phyloP scores from a whole-genome alignment of 2,888 invertebrate genomes.

The Hirtodrosophila trivittata region DNA sequence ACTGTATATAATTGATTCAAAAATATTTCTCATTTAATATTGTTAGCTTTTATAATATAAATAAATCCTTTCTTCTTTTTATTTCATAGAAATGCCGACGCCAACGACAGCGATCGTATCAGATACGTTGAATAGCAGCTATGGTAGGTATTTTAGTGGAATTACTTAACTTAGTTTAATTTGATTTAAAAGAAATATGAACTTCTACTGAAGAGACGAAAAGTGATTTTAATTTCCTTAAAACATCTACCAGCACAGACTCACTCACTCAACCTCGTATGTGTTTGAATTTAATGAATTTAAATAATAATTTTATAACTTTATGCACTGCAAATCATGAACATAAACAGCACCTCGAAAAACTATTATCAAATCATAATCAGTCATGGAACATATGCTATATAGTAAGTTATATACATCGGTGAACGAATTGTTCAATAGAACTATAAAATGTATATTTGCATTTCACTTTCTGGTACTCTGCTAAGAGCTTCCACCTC shows the following conservation, averaged over 20 bases:
- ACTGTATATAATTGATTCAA: no score
- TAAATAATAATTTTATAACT: conserved; percentile 47
- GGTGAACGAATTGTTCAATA: no score
- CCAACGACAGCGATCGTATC: conserved; percentile 91
- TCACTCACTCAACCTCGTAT: conserved; percentile 54
- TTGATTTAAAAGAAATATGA: neutral
- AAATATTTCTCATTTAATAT: no score
- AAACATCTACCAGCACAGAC: conserved; percentile 31
- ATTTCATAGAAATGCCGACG: conserved; percentile 91
- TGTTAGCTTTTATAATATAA: no score
- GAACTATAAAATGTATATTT: no score
- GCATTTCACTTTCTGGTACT: no score
- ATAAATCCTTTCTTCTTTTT: neutral
- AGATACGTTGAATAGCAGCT: conserved; percentile 83
- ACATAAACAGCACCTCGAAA: conserved; percentile 47
- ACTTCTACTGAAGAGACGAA: no score
- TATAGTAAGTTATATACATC: no score
- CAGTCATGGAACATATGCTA: conserved; percentile 5
- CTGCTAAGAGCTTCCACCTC: no score
- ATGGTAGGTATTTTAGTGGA: conserved; percentile 63
- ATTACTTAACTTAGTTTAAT: neutral
- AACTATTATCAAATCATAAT: neutral
- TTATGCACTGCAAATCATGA: conserved; percentile 66
- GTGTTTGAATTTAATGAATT: conserved; percentile 11
- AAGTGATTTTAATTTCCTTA: conserved; percentile 14